Evolutionary conservation across 2,113 vertebrate genomes (phyloP), one percentile per base, ranked within the genome.

Genomic region (Grammomys dolichurus): DNA sequence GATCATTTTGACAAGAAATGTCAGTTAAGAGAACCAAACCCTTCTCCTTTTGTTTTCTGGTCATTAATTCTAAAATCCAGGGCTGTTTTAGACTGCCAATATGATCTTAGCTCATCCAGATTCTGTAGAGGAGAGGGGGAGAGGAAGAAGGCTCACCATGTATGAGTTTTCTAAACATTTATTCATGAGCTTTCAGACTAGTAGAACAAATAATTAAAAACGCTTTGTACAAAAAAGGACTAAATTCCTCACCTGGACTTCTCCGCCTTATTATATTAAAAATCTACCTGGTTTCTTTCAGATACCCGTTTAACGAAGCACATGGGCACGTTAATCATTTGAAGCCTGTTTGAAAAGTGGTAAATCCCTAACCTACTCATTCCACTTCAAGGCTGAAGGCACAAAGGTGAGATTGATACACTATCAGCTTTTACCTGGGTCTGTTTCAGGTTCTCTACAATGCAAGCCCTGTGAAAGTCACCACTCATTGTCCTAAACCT

Each of bases 141-240:
- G 26, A 4, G 65, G 67, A 33, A 28, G 13, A 12, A 67, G 65
- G 13, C 46, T 87, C 48, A 40, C 48, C 13, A 72, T 70, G 13
- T 72, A 17, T 54, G 13, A 16, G 12, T 72, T 97, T 97, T 97
- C 97, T 98, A 98, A 98, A 98, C 98, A 97, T 98, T 98, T 94
- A 56, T 72, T 96, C 97, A 96, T 97, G 96, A 96, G 98, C 98
- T 98, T 98, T 98, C 98, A 98, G 97, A 95, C 96, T 98, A 98
- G 98, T 98, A 98, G 98, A 98, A 98, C 95, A 20, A 90, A 70
- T 73, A 86, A 46, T 40, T 70, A 24, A 87, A 51, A 33, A 67
- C 85, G 14, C 19, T 12, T n/a, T 36, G 11, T 51, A 48, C 2
- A 3, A 28, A 87, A 70, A 56, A 56, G 48, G 69, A 87, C 48